phyloP scores from a whole-genome alignment of 37 sponge, comb jelly and placozoan genomes.

The Agelas oroides region DNA sequence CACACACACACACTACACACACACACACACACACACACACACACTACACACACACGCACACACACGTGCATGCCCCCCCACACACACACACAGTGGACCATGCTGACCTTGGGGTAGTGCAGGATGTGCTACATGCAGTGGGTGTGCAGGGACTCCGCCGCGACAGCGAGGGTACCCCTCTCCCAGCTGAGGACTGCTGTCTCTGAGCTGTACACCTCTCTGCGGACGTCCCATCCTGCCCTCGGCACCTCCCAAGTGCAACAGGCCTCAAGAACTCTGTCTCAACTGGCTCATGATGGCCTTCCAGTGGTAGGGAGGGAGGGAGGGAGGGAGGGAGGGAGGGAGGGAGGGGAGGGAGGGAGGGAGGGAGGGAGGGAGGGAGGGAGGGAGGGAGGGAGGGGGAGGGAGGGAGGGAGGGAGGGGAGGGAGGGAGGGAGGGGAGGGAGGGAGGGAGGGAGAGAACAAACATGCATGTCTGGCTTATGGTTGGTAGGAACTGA shows the following conservation, averaged over 20 bases:
- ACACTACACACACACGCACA: constrained; percentile 35
- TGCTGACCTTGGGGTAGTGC: not conserved
- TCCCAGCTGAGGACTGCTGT: constrained; percentile 25
- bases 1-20: constrained; percentile 4
- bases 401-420: too few species aligned
- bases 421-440: too few species aligned
- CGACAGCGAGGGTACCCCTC: not conserved
- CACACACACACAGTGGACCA: constrained; percentile 20
- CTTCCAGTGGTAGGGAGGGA: constrained; percentile 3
- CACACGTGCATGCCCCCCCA: constrained; percentile 6
- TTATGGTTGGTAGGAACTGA: too few species aligned
- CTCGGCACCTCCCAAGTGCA: constrained; percentile 7
- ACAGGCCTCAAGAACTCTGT: constrained; percentile 45
- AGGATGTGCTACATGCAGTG: constrained; percentile 33
- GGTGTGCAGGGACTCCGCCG: constrained; percentile 23
- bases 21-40: constrained; percentile 42
- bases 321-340: too few species aligned
- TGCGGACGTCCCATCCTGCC: not conserved
- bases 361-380: too few species aligned
- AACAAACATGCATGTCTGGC: too few species aligned
- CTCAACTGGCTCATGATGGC: constrained; percentile 54
- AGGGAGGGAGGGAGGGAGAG: too few species aligned
- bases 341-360: too few species aligned
- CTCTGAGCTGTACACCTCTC: constrained; percentile 39
- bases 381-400: too few species aligned